Conservation (phyloP, 1,140 invertebrate genomes). For the Trachymyrmex cornetzi region DNA sequence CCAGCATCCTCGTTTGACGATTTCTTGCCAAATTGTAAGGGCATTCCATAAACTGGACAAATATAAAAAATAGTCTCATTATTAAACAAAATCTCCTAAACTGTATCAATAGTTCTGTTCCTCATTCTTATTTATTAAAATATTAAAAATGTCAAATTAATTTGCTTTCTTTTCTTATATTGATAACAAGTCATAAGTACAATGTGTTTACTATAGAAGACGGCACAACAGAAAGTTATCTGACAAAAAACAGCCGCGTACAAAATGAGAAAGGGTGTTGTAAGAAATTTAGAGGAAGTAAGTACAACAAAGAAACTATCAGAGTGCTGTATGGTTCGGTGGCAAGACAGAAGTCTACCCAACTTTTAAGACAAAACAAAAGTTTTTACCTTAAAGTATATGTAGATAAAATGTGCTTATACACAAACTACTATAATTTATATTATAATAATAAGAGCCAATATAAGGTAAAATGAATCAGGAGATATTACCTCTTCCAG, state of each 20-base stretch:
- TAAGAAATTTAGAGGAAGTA: neutral
- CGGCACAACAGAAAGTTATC: constrained; percentile 15
- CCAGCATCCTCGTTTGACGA: constrained; percentile 98
- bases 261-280: constrained; percentile 2
- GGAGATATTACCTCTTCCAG: constrained; percentile 82
- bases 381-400: constrained; percentile 43
- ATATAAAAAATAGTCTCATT: constrained; percentile 46
- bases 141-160: neutral
- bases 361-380: neutral
- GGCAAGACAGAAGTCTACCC: too few species aligned
- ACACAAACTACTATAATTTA: too few species aligned
- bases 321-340: too few species aligned
- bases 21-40: constrained; percentile 97
- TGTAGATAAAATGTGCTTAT: too few species aligned
- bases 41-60: constrained; percentile 95
- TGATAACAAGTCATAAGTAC: constrained; percentile 11
- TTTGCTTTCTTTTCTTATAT: neutral
- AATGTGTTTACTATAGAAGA: constrained; percentile 45
- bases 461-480: neutral
- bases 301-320: too few species aligned
- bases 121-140: neutral
- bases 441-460: neutral
- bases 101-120: constrained; percentile 9
- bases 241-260: constrained; percentile 6
- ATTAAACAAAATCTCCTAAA: constrained; percentile 29